Conservation (phyloP, 2,113 vertebrate genomes). For the Sturnus vulgaris region DNA sequence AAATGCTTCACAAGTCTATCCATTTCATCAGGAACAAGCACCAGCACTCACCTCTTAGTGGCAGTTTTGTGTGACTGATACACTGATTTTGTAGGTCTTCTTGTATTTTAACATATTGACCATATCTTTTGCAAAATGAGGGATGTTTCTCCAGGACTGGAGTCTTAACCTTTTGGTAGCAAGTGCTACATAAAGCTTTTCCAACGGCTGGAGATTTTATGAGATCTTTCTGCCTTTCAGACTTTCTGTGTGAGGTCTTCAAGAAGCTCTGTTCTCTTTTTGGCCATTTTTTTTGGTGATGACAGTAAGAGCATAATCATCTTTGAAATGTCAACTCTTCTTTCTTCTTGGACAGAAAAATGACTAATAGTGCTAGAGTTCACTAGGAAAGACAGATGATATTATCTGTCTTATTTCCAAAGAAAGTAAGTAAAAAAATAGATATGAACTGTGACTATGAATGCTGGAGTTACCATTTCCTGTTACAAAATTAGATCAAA, state of each 20-base stretch:
- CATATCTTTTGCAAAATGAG: background rate
- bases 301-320: background rate
- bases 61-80: background rate
- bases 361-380: background rate
- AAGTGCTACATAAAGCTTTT: background rate
- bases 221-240: background rate
- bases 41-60: background rate
- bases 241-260: background rate
- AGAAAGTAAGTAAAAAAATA: background rate
- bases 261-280: background rate
- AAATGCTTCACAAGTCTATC: background rate
- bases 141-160: background rate
- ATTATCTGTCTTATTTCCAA: background rate
- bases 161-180: background rate
- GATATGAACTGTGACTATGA: background rate
- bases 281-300: background rate
- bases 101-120: background rate
- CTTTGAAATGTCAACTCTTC: background rate
- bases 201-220: background rate
- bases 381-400: background rate
- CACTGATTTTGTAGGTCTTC: background rate
- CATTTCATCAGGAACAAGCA: background rate
- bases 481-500: background rate
- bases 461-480: background rate
- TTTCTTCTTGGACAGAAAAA: background rate